Base-by-base conservation (phyloP, 2,113 vertebrate species). In the Centrocercus urophasianus region DNA sequence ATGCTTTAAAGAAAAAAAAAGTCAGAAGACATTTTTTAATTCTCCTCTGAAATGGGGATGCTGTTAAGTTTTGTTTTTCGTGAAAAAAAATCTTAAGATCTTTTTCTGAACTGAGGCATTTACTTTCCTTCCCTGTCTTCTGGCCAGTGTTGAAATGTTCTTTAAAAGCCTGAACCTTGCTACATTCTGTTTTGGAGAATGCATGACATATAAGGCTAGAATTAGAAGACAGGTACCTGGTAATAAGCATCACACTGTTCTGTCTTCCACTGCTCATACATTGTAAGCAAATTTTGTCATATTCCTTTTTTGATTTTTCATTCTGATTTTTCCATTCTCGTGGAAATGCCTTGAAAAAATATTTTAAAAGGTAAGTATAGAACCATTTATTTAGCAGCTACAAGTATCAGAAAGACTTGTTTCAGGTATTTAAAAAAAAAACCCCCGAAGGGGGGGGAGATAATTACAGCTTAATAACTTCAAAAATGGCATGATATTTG, bases 401-500 rank as follows among this genome's bases (percentile, higher is more conserved):
- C 22, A 10, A 14, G 8, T 61, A 67, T 60, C 2, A 27, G 0
- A n/a, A 25, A 54, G 40, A 72, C 22, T 36, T 89, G 30, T 80
- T 78, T 89, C 47, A 67, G 40, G 72, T 45, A 54, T 1, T 61
- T 43, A 60, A 34, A n/a, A 74, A 38, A 66, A 83, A 88, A 83
- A 57, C n/a, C n/a, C n/a, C n/a, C n/a, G n/a, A n/a, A n/a, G 40
- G 40, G 12, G 67, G 59, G n/a, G 56, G 0, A 1, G 56, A 80
- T 88, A 73, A 86, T 63, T 13, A 24, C 22, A 78, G 48, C 32
- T 81, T 81, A 76, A 57, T 71, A 91, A n/a, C 34, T 50, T 8
- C 24, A 38, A 15, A 93, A 81, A 7, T 24, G 50, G 8, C 0
- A 0, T 30, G 15, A 64, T 13, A 6, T 85, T 89, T 90, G 22